These are phyloP conservation scores for Cantharis flavilabris DNA, from an alignment of 2,888 invertebrate species.

Conservation along the genomic window DNA sequence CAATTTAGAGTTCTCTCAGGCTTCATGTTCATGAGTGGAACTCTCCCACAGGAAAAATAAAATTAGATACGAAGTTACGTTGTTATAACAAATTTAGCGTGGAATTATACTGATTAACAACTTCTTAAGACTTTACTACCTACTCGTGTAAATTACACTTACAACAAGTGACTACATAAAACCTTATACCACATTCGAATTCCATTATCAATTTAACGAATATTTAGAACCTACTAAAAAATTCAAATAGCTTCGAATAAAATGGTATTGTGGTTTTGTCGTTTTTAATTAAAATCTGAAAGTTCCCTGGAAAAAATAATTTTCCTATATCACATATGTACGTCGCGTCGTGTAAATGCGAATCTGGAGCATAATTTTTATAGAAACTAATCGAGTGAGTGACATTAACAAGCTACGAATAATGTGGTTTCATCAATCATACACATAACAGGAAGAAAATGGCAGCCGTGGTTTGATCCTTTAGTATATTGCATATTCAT, in stretches of 20 bases:
- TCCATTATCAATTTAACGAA: too few species aligned
- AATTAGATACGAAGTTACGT: neutral
- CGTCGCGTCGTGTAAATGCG: neutral
- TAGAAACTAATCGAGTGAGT: conserved; percentile 22
- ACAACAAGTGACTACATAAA: neutral
- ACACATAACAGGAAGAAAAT: conserved; percentile 12
- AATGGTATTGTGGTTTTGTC: neutral
- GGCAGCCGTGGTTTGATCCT: conserved; percentile 8
- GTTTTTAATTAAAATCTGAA: neutral
- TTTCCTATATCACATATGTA: neutral
- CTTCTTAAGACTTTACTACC: neutral
- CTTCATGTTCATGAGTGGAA: neutral
- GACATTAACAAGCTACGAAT: conserved; percentile 27
- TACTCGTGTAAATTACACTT: neutral
- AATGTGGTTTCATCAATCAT: conserved; percentile 23
- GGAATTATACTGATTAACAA: neutral
- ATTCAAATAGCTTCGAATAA: too few species aligned
- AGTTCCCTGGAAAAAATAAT: neutral
- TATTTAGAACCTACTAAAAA: too few species aligned
- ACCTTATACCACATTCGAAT: neutral
- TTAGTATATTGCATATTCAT: neutral
- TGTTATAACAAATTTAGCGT: neutral
- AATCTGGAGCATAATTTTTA: conserved; percentile 1
- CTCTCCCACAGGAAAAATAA: neutral
- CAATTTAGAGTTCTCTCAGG: neutral